Base-by-base conservation (phyloP, 2,113 vertebrate genomes). In the Neomonachus schauinslandi region DNA sequence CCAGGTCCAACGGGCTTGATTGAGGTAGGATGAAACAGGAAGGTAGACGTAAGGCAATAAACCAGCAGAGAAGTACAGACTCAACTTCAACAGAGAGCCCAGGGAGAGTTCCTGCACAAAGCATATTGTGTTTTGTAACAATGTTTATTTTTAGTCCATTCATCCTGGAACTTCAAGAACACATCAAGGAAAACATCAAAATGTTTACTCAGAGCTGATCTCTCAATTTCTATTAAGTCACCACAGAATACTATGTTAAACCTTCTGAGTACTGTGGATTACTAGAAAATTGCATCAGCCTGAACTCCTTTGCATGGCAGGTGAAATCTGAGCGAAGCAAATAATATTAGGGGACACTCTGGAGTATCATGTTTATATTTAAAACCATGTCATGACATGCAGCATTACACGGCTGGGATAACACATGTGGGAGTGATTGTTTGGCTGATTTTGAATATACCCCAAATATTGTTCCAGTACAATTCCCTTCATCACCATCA, bases 1-100 rank as follows among this genome's bases (percentile, higher is more conserved):
- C 99, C 99, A 99, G 97, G 99, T 99, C 99, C 99, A 99, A 79
- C 99, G 99, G 63, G 99, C 99, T 55, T 80, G 98, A 98, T 96
- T 99, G 97, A 99, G 96, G 98, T 98, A 99, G 97, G 99, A 99
- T 0, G 99, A 99, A 85, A 99, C 82, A 11, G 99, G 99, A 95
- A 99, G 99, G 99, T 99, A 99, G 97, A 99, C 84, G 97, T 99
- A 99, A 28, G 99, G 99, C 97, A 99, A 98, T 86, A 99, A 99
- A 42, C 99, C 99, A 84, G 98, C 95, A 57, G 99, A 97, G 96
- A 99, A 99, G 98, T 98, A 99, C 80, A 98, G 93, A 89, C 99
- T 98, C 98, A 99, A 97, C 96, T 98, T 99, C 93, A 99, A 42
- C 88, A 99, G 84, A 82, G 55, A 89, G 82, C 96, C 97, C 39